Base-by-base conservation (phyloP, 2,113 vertebrate genomes). In the Saccopteryx leptura region DNA sequence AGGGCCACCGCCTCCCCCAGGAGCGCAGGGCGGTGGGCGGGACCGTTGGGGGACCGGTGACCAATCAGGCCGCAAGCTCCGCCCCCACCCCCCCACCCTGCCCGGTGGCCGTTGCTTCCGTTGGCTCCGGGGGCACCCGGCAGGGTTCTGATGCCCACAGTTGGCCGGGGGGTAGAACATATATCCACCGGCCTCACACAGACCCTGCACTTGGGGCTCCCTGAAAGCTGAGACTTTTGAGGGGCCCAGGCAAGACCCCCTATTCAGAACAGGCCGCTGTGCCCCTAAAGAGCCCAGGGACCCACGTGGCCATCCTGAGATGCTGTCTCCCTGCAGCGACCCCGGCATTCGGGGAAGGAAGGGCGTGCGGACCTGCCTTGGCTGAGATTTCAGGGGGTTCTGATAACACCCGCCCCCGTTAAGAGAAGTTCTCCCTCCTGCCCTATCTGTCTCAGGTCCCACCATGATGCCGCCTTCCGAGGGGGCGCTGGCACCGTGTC, bases 31-130 rank as follows among this genome's bases (percentile, higher is more conserved):
- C 11, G 63, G 46, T 60, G 26, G 79, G 15, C 17, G 33, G 7
- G 48, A 24, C 4, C 1, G 14, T 1, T 46, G 24, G 3, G 14
- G 52, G 1, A 7, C 28, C 9, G 0, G 24, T 0, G 5, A 21
- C 50, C 14, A 4, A 1, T 11, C 31, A 46, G 71, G 0, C 31
- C 28, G 8, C 1, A 2, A 4, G 74, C 86, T 66, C 87, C 71
- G 21, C 79, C 48, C 76, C 85, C n/a, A 5, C 7, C 79, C 79
- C 48, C 76, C 85, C n/a, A 5, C 7, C 79, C 23, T 2, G 1
- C 31, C 14, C 68, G 23, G 72, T 9, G 92, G 74, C 95, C 52
- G 96, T 97, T 97, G 31, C 2, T 80, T 61, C 93, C 2, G 71
- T 88, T 93, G 78, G 58, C 33, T 81, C 66, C 28, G 3, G 74